phyloP scores from a whole-genome alignment of 2,888 invertebrate genomes.

The Barypeithes pellucidus region DNA sequence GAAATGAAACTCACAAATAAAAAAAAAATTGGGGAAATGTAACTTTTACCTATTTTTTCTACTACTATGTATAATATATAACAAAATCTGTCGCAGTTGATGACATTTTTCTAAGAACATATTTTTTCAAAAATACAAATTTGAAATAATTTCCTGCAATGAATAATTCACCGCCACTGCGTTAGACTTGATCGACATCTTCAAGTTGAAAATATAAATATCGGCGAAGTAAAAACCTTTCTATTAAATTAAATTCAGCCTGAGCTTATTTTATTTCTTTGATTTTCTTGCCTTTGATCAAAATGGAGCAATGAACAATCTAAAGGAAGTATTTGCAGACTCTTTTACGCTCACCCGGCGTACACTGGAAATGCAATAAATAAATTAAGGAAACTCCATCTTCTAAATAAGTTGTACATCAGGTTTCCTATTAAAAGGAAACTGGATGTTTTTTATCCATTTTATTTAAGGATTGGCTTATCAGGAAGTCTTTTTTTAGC shows the following conservation, averaged over 20 bases:
- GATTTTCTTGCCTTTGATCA: conserved; percentile 41
- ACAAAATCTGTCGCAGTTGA: too few relatives aligned
- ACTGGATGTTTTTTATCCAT: not conserved
- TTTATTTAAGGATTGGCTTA: not conserved
- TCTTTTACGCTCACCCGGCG: conserved; percentile 29
- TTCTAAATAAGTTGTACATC: conserved; percentile 13
- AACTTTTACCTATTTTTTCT: too few relatives aligned
- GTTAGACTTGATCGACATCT: not conserved
- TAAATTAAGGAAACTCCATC: conserved; percentile 8
- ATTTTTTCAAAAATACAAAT: too few relatives aligned
- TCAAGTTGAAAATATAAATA: conserved; percentile 34
- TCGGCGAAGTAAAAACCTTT: conserved; percentile 37
- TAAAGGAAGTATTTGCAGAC: conserved; percentile 18
- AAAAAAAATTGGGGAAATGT: too few relatives aligned
- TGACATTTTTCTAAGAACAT: too few relatives aligned
- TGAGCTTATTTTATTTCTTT: conserved; percentile 34
- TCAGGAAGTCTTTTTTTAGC: not conserved
- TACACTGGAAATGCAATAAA: conserved; percentile 22
- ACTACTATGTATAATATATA: too few relatives aligned
- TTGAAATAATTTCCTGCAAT: too few relatives aligned
- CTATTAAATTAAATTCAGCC: conserved; percentile 36
- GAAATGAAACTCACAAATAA: too few relatives aligned
- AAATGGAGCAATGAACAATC: conserved; percentile 35
- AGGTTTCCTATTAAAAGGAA: not conserved
- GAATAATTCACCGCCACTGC: not conserved